These are phyloP conservation scores for Amiota communis DNA, from an alignment of 2,888 invertebrate species.

Conservation along the genomic window DNA sequence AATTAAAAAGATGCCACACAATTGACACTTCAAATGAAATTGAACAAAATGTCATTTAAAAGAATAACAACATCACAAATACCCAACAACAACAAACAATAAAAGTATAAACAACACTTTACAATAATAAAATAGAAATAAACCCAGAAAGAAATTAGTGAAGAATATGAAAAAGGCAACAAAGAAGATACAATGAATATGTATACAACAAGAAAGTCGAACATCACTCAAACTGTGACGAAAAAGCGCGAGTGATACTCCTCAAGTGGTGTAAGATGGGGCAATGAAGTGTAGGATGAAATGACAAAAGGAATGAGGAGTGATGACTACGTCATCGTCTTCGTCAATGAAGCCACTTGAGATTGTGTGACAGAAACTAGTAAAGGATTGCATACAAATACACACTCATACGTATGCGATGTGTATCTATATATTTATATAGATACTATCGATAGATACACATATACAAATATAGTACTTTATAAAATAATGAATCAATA, in stretches of 20 bases:
- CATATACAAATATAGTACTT: not conserved
- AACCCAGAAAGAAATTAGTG: conserved; percentile 38
- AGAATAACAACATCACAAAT: conserved; percentile 38
- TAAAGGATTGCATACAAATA: conserved; percentile 9
- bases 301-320: not conserved
- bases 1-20: conserved; percentile 33
- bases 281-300: not conserved
- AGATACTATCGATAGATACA: not conserved
- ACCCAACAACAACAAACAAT: too few relatives aligned
- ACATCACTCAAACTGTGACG: not conserved
- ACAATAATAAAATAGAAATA: conserved; percentile 57
- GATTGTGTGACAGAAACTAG: not conserved
- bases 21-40: conserved; percentile 46
- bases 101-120: conserved; percentile 41
- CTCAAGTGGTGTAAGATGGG: not conserved
- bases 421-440: not conserved
- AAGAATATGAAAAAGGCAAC: not conserved
- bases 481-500: too few relatives aligned
- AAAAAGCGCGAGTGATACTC: conserved; percentile 9
- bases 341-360: conserved; percentile 6
- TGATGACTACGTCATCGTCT: not conserved
- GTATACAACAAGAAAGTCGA: not conserved
- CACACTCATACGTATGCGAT: not conserved
- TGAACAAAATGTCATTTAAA: conserved; percentile 52
- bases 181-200: not conserved